Evolutionary conservation across 1,140 invertebrate species (phyloP).

Genomic region (Coelopa frigida): DNA sequence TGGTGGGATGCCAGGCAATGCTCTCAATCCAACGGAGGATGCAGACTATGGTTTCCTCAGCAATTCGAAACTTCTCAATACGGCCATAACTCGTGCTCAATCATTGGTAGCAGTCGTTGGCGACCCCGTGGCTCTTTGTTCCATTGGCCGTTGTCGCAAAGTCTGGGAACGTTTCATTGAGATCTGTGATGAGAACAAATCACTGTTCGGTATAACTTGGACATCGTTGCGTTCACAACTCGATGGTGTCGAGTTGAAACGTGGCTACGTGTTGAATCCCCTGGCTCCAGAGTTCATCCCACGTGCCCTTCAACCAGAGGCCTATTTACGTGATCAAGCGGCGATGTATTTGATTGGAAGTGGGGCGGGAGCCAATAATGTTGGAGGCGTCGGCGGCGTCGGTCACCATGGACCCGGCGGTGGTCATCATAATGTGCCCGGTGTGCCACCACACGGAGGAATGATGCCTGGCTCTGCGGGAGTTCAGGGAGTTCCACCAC

Average conservation of each 20-base stretch:
- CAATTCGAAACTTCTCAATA: conserved; percentile 77
- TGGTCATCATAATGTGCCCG: conserved; percentile 10
- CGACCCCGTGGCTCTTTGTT: conserved; percentile 77
- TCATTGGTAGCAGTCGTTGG: conserved; percentile 82
- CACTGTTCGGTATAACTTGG: conserved; percentile 68
- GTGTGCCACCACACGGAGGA: conserved; percentile 16
- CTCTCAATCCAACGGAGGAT: conserved; percentile 49
- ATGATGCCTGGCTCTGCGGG: conserved; percentile 10
- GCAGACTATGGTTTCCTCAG: conserved; percentile 80
- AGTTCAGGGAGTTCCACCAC: conserved; percentile 11
- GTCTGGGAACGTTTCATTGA: conserved; percentile 78
- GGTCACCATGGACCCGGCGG: conserved; percentile 19
- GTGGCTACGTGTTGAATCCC: conserved; percentile 71
- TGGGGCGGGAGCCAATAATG: conserved; percentile 25
- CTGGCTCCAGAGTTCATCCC: conserved; percentile 76
- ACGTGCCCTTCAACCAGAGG: conserved; percentile 47
- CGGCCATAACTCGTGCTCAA: conserved; percentile 79
- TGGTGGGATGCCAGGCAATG: conserved; percentile 20
- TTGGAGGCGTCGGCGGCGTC: conserved; percentile 23
- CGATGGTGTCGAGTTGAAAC: conserved; percentile 65
- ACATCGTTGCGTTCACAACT: conserved; percentile 59
- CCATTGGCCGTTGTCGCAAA: conserved; percentile 74
- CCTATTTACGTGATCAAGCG: conserved; percentile 41
- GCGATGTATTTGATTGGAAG: conserved; percentile 34
- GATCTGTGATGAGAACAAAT: conserved; percentile 66